Conservation (phyloP, 1,140 invertebrate species). For the Vanessa atalanta region DNA sequence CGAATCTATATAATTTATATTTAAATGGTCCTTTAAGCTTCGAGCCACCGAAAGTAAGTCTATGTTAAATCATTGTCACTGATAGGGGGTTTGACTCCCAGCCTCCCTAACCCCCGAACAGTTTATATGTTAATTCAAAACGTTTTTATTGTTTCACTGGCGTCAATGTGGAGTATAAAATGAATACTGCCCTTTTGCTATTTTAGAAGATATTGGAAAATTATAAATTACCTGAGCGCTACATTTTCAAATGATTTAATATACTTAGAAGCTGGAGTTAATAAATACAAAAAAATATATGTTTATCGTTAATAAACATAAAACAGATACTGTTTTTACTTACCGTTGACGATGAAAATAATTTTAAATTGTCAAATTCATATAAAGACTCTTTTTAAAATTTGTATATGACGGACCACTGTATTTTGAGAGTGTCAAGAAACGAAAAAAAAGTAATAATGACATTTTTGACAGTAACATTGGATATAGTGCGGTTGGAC, state of each 20-base stretch:
- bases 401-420: too few relatives aligned
- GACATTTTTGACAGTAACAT: too few relatives aligned
- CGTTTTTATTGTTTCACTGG: slow-evolving; percentile 49
- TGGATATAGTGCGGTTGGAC: too few relatives aligned
- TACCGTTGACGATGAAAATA: too few relatives aligned
- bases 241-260: neutral
- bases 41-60: slow-evolving; percentile 27
- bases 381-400: too few relatives aligned
- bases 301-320: too few relatives aligned
- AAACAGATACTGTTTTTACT: too few relatives aligned
- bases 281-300: too few relatives aligned
- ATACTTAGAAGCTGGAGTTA: too few relatives aligned
- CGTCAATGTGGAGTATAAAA: slow-evolving; percentile 38
- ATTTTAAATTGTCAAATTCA: too few relatives aligned
- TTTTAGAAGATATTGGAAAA: slow-evolving; percentile 21
- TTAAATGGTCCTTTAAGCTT: slow-evolving; percentile 12
- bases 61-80: slow-evolving; percentile 37
- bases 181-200: slow-evolving; percentile 18
- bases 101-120: slow-evolving; percentile 18
- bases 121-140: slow-evolving; percentile 57
- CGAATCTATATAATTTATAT: slow-evolving; percentile 26
- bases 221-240: neutral
- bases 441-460: too few relatives aligned
- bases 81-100: slow-evolving; percentile 18
- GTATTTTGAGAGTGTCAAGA: too few relatives aligned